A percentile compares a stretch with the other conserved stretches of the same genome.
Evolutionary conservation across 2,797 vertebrate species (phyloP).

Genomic region (Lophura swinhoii): DNA sequence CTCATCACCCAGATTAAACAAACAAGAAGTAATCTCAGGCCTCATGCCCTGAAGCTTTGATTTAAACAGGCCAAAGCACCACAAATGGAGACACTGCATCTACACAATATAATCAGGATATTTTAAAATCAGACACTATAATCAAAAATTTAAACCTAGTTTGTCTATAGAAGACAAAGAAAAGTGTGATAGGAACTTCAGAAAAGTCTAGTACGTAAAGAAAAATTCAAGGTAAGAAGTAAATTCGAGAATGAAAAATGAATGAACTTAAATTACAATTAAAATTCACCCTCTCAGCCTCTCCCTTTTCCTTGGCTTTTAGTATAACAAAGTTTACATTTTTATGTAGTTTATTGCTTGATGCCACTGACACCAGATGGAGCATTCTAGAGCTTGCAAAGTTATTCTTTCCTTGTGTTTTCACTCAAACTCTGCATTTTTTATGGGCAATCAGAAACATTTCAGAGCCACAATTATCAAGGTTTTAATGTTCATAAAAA

Average conservation of each 20-base stretch:
- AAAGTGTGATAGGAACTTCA: neutral
- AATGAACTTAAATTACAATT: neutral
- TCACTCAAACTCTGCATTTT: neutral
- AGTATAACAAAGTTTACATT: neutral
- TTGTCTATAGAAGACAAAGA: neutral
- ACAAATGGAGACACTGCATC: neutral
- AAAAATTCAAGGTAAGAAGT: neutral
- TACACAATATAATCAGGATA: neutral
- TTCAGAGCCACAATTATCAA: neutral
- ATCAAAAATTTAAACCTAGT: neutral
- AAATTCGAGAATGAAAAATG: neutral
- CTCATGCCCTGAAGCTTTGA: neutral
- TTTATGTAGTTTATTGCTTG: neutral
- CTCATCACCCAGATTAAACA: neutral
- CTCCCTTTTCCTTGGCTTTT: neutral
- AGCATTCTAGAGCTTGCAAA: neutral
- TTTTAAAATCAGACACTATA: neutral
- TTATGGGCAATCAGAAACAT: neutral
- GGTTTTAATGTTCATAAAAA: neutral
- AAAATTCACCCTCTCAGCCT: neutral
- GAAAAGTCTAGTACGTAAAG: neutral
- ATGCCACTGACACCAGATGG: neutral
- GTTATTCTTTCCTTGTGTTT: neutral
- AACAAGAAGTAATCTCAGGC: neutral
- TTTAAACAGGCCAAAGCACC: neutral